phyloP scores from a whole-genome alignment of 2,797 vertebrate species.

The Apodemus agrarius region DNA sequence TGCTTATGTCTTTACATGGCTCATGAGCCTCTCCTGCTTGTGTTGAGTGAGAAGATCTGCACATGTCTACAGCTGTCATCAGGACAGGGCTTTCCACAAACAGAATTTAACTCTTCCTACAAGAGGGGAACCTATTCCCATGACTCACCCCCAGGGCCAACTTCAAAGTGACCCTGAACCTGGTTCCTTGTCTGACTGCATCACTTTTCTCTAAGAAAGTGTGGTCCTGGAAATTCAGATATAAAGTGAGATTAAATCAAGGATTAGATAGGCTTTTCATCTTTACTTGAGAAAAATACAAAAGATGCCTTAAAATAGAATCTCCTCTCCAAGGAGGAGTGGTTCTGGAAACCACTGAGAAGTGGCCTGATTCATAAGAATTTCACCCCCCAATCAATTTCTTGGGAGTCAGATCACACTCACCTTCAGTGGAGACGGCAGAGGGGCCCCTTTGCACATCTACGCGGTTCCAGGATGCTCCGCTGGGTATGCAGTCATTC shows the following conservation, averaged over 20 bases:
- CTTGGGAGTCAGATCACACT: background rate
- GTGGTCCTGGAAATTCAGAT: constrained; percentile 39
- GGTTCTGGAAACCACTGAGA: background rate
- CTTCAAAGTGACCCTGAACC: background rate
- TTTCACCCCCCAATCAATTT: constrained; percentile 13
- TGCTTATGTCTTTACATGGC: constrained; percentile 23
- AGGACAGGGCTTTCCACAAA: background rate
- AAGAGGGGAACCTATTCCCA: background rate
- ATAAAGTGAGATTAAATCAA: constrained; percentile 51
- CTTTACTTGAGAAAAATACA: constrained; percentile 57
- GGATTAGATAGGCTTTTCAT: background rate
- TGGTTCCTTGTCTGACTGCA: background rate
- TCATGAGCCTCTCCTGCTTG: background rate
- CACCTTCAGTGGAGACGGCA: background rate
- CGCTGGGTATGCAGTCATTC: constrained; percentile 1
- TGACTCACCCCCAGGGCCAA: background rate
- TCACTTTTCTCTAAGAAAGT: background rate
- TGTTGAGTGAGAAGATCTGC: background rate
- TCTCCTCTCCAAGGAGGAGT: background rate
- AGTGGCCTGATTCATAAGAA: constrained; percentile 37
- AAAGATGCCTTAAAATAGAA: constrained; percentile 53
- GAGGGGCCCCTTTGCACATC: background rate
- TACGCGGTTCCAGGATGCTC: background rate
- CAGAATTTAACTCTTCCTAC: background rate
- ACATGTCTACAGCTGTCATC: background rate